phyloP scores from a whole-genome alignment of 2,797 vertebrate genomes.

The Xyrichtys novacula region DNA sequence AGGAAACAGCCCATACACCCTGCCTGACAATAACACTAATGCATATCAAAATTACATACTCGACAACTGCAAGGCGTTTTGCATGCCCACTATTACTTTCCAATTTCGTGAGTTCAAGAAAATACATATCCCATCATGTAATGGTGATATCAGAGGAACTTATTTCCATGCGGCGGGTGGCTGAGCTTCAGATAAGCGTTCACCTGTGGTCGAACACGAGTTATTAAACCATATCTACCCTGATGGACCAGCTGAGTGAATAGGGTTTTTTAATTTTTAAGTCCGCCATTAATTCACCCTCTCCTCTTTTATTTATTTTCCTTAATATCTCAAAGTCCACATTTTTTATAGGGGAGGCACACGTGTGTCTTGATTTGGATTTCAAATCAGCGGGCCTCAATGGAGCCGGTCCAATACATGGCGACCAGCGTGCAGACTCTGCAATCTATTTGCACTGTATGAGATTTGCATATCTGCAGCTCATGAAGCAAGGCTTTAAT shows the following conservation, averaged over 20 bases:
- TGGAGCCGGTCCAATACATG: conserved; percentile 46
- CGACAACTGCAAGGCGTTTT: conserved; percentile 75
- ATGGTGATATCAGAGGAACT: conserved; percentile 78
- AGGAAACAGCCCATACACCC: conserved; percentile 83
- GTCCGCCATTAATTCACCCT: conserved; percentile 44
- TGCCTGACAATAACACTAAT: conserved; percentile 87
- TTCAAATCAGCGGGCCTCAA: conserved; percentile 68
- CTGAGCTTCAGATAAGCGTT: conserved; percentile 74
- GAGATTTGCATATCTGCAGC: conserved; percentile 82
- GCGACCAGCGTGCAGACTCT: conserved; percentile 46
- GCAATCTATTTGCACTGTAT: conserved; percentile 80
- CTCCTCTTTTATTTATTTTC: conserved; percentile 50
- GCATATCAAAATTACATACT: conserved; percentile 90
- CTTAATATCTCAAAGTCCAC: conserved; percentile 54
- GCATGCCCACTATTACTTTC: conserved; percentile 79
- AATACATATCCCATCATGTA: conserved; percentile 77
- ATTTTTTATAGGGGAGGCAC: conserved; percentile 32
- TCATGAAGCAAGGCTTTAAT: conserved; percentile 92
- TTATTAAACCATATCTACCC: conserved; percentile 76
- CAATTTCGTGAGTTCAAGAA: conserved; percentile 80
- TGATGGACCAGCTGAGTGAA: conserved; percentile 59
- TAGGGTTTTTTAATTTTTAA: conserved; percentile 51
- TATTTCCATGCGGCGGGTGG: conserved; percentile 71
- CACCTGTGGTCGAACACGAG: conserved; percentile 73
- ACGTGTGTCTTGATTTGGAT: conserved; percentile 67